Evolutionary conservation across 2,888 invertebrate species (phyloP).

Genomic region (Spodoptera exigua): DNA sequence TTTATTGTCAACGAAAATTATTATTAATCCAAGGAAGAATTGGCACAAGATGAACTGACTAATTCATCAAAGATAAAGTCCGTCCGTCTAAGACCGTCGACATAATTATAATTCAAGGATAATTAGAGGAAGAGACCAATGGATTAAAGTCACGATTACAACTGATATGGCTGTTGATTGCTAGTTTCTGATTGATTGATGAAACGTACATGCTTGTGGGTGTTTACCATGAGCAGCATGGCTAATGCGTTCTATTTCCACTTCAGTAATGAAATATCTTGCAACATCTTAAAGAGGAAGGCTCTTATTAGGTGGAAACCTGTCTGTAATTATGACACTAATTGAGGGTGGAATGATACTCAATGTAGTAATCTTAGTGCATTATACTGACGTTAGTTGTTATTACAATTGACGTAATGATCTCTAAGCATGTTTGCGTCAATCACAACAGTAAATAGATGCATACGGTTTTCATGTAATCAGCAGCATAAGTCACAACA

Average conservation of each 20-base stretch:
- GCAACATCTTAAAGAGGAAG: constrained; percentile 38
- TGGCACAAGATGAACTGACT: constrained; percentile 11
- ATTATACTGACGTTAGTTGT: constrained; percentile 30
- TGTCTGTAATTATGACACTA: constrained; percentile 34
- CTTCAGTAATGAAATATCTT: constrained; percentile 52
- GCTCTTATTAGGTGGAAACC: constrained; percentile 32
- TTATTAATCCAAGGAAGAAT: constrained; percentile 1
- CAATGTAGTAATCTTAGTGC: constrained; percentile 39
- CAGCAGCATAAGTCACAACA: constrained; percentile 50
- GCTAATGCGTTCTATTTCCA: constrained; percentile 68
- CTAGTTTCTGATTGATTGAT: constrained; percentile 71
- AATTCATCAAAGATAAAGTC: constrained; percentile 37
- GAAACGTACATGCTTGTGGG: constrained; percentile 66
- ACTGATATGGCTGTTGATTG: constrained; percentile 67
- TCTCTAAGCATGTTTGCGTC: constrained; percentile 34
- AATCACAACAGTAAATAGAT: constrained; percentile 35
- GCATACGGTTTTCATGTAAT: constrained; percentile 42
- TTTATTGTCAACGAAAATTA: no score
- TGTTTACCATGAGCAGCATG: constrained; percentile 63
- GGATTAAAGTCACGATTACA: constrained; percentile 40
- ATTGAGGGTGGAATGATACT: constrained; percentile 30
- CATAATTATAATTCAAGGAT: constrained; percentile 53
- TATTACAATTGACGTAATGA: constrained; percentile 49
- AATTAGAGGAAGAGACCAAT: constrained; percentile 44
- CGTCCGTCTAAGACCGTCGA: constrained; percentile 17